phyloP scores from a whole-genome alignment of 1,140 invertebrate species.

The Sogatella furcifera region DNA sequence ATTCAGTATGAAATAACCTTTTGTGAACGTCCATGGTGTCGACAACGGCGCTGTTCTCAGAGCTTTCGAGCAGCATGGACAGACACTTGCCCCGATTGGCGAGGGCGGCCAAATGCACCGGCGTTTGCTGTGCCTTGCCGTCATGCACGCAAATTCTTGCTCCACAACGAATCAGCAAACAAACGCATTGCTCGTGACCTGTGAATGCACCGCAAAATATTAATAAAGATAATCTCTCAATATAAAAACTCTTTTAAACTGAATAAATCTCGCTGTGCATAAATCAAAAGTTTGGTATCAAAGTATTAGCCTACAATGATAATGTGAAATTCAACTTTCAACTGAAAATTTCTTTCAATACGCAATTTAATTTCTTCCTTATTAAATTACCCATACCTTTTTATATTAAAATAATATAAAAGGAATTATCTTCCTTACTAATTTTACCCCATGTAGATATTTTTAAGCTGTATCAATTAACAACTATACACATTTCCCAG shows the following conservation, averaged over 20 bases:
- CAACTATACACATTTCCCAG: no score
- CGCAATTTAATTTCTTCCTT: no score
- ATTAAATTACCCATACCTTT: no score
- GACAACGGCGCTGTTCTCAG: constrained; percentile 39
- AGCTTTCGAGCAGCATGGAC: constrained; percentile 39
- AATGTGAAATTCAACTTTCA: no score
- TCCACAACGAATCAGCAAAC: constrained; percentile 38
- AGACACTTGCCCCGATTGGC: constrained; percentile 46
- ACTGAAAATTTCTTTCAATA: no score
- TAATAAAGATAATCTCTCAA: no score
- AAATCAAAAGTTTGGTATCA: not conserved
- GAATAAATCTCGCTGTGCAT: not conserved
- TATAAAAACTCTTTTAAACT: not conserved
- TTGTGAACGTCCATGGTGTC: constrained; percentile 33
- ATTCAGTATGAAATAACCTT: constrained; percentile 3
- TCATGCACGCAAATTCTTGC: constrained; percentile 37
- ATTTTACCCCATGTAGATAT: no score
- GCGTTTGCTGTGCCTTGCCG: constrained; percentile 39
- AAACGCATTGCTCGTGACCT: constrained; percentile 42
- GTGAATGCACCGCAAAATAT: no score
- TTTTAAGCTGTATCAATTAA: no score
- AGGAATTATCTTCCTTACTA: no score
- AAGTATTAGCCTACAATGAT: no score
- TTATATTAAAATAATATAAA: no score
- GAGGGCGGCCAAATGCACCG: constrained; percentile 48